Base-by-base conservation (phyloP, 2,113 vertebrate genomes). In the Lonchura striata region DNA sequence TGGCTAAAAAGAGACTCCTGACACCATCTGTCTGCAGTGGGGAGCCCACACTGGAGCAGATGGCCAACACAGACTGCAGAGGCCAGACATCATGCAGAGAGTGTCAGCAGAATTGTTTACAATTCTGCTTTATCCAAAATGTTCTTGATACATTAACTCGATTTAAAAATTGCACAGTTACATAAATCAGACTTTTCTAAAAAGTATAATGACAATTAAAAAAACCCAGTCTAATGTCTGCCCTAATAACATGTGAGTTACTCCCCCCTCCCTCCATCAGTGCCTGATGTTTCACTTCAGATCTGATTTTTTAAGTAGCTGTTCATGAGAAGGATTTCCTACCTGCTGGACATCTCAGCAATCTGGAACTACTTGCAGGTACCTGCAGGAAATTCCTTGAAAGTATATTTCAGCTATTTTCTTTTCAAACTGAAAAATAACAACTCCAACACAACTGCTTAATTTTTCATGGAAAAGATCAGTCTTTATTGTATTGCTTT, bases 401-500 rank as follows among this genome's bases (percentile, higher is more conserved):
- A 88, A 60, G 71, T 24, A 1, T 24, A 68, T 64, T 83, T 88
- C 28, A 66, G 7, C 78, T 41, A 59, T 35, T 70, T 78, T 65
- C 39, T 64, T 12, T 47, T 69, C 31, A 87, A 85, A 93, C 1
- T 14, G 61, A 87, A 37, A 46, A 82, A 89, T 4, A 94, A 91
- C 15, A 59, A 49, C 30, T 68, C 35, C 47, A 72, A 82, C 42
- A 82, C 18, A 18, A 71, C 68, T 95, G 81, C 84, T 93, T 92
- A 69, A 81, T 78, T 91, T 97, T 97, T 98, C 96, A 96, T 79
- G 94, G 91, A 97, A 97, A 96, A 98, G 84, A 65, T 95, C 76
- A 90, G 69, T 96, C 91, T 98, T 97, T 96, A 95, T 96, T 96
- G 92, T 97, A 98, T 98, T 98, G 97, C 98, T 98, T 98, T 96